A percentile compares a stretch with the other conserved stretches of the same genome.
These are phyloP conservation scores for Salvator merianae DNA, from an alignment of 2,113 vertebrate species.

Conservation along the genomic window DNA sequence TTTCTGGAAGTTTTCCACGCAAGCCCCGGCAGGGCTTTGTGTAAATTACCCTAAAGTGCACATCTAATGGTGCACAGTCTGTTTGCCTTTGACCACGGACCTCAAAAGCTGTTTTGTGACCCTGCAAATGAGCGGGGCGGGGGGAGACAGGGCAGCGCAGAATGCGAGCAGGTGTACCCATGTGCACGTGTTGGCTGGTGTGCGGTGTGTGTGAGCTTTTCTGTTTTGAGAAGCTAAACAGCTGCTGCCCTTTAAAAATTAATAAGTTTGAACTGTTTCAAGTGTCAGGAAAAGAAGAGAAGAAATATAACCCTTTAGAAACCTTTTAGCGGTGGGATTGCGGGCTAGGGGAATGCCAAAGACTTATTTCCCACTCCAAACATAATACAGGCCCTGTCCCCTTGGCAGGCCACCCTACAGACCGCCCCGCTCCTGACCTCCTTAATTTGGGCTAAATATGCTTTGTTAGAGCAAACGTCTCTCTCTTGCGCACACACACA, in stretches of 20 bases:
- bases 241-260: slow-evolving; percentile 82
- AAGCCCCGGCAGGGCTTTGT: background rate
- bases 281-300: slow-evolving; percentile 75
- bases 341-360: background rate
- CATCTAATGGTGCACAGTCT: background rate
- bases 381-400: background rate
- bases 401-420: background rate
- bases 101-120: background rate
- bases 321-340: background rate
- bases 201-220: slow-evolving; percentile 56
- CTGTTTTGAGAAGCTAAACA: slow-evolving; percentile 69
- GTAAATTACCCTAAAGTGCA: background rate
- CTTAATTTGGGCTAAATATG: no score
- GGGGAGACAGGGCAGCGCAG: background rate
- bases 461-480: background rate
- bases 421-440: background rate
- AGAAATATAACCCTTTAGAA: slow-evolving; percentile 67
- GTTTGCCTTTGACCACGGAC: background rate
- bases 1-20: background rate
- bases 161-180: background rate
- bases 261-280: slow-evolving; percentile 79
- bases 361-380: background rate
- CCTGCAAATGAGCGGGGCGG: background rate
- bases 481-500: no score
- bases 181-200: slow-evolving; percentile 39